A percentile compares a stretch with the other conserved stretches of the same genome.
Evolutionary conservation across 2,797 vertebrate genomes (phyloP).

Genomic region (Pampus argenteus): DNA sequence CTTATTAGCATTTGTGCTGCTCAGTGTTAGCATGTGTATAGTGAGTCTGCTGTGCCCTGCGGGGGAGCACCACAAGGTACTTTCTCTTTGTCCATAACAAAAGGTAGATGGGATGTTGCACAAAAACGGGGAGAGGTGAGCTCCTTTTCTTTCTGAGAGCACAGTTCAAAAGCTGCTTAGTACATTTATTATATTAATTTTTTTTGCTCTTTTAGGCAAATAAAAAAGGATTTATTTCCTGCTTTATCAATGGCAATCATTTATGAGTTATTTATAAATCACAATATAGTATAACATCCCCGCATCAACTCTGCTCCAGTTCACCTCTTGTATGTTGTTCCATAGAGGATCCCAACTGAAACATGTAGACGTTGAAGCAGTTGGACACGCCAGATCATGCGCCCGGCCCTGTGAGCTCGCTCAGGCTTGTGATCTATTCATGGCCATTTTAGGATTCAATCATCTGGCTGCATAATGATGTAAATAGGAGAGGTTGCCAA

Average conservation of each 20-base stretch:
- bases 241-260: neutral
- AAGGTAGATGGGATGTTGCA: conserved; percentile 37
- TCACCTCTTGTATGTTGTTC: conserved; percentile 8
- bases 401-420: conserved; percentile 23
- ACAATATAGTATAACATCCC: neutral
- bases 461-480: conserved; percentile 1
- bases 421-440: conserved; percentile 49
- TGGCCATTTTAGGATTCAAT: conserved; percentile 38
- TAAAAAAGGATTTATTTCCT: neutral
- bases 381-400: conserved; percentile 41
- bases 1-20: conserved; percentile 58
- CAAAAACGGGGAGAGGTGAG: conserved; percentile 14
- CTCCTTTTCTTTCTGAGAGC: conserved; percentile 9
- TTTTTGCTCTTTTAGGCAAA: neutral
- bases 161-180: neutral
- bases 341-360: conserved; percentile 13
- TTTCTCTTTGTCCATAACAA: conserved; percentile 60
- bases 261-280: conserved; percentile 11
- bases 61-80: conserved; percentile 45
- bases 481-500: conserved; percentile 13
- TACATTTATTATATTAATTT: neutral
- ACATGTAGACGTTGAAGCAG: conserved; percentile 37
- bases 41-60: conserved; percentile 32
- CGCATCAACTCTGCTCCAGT: conserved; percentile 10
- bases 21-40: conserved; percentile 63